Percentiles rank a stretch among this genome's conserved stretches.
Conservation (phyloP, 2,797 vertebrate genomes). For the Crocidura indochinensis region DNA sequence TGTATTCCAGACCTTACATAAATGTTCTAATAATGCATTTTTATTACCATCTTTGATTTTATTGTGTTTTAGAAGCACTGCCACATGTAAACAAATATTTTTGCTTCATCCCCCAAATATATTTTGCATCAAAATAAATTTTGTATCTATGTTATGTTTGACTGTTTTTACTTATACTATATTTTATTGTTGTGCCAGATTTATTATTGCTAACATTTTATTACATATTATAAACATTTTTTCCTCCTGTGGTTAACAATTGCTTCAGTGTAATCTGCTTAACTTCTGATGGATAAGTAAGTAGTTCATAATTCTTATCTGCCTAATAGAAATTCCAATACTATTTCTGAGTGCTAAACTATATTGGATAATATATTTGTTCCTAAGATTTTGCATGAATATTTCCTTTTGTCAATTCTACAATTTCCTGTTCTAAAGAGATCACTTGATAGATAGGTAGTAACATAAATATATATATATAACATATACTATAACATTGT, state of each 20-base stretch:
- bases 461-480: not conserved
- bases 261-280: conserved; percentile 15
- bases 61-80: not conserved
- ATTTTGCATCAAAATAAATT: not conserved
- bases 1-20: too few species aligned
- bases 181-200: not conserved
- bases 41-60: conserved; percentile 5
- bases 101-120: not conserved
- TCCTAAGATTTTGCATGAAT: not conserved
- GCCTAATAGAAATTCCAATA: not conserved
- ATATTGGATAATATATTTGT: not conserved
- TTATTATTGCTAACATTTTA: not conserved
- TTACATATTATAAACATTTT: conserved; percentile 3
- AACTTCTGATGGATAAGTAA: not conserved
- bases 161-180: not conserved
- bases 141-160: not conserved
- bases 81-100: not conserved
- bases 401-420: not conserved
- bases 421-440: not conserved
- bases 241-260: not conserved
- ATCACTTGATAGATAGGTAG: not conserved
- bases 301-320: not conserved
- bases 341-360: not conserved
- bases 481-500: too few species aligned
- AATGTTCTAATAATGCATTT: not conserved